A percentile compares a stretch with the other conserved stretches of the same genome.
Evolutionary conservation across 2,888 invertebrate species (phyloP).

Genomic region (Molanna angustata): DNA sequence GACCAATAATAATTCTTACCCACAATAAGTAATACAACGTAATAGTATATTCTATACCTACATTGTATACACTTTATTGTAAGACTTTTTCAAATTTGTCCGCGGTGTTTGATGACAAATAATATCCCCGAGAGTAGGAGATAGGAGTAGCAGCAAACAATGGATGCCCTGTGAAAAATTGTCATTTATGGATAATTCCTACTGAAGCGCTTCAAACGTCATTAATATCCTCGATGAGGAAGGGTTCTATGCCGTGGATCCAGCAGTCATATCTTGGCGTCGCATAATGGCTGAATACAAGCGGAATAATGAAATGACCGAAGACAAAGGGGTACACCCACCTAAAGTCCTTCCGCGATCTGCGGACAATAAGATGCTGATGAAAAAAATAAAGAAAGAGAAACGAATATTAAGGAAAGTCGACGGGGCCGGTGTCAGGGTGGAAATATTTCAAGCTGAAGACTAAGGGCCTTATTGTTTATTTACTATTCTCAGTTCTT

Average conservation of each 20-base stretch:
- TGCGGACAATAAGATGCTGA: slow-evolving; percentile 27
- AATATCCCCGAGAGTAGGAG: no score
- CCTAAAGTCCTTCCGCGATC: slow-evolving; percentile 24
- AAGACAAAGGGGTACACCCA: slow-evolving; percentile 27
- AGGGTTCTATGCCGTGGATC: slow-evolving; percentile 15
- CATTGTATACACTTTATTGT: no score
- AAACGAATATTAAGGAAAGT: slow-evolving; percentile 29
- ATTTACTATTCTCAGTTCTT: no score
- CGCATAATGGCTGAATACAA: slow-evolving; percentile 27
- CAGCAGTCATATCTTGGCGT: slow-evolving; percentile 18
- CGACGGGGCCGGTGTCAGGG: no score
- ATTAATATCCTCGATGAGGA: slow-evolving; percentile 28
- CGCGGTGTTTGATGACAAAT: no score
- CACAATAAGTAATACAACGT: no score
- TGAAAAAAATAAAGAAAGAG: slow-evolving; percentile 26
- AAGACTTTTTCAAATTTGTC: no score
- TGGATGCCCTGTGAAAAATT: slow-evolving; percentile 29
- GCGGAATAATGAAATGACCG: slow-evolving; percentile 25
- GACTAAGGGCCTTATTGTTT: no score
- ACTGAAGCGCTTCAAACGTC: slow-evolving; percentile 31
- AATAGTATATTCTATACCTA: no score
- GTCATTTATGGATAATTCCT: slow-evolving; percentile 30
- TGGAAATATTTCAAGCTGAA: no score
- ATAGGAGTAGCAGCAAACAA: slow-evolving; percentile 22
- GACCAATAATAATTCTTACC: no score